Conservation (phyloP, 2,888 invertebrate species). For the Hofmannophila pseudospretella region DNA sequence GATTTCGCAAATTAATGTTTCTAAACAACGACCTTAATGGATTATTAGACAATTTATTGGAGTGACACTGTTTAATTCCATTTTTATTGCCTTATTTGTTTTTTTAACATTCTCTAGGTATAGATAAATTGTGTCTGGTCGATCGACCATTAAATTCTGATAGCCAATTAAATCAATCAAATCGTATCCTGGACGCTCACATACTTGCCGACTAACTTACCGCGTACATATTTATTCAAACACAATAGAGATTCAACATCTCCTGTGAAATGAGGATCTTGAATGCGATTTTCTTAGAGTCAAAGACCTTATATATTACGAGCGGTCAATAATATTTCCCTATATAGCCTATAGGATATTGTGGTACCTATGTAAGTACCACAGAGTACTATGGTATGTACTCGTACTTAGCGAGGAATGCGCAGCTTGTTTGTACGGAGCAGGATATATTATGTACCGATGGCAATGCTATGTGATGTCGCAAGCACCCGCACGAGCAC, state of each 20-base stretch:
- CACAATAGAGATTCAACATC: too few relatives aligned
- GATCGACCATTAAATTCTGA: background rate
- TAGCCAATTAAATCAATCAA: background rate
- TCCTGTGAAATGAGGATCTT: too few relatives aligned
- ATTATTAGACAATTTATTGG: conserved; percentile 21
- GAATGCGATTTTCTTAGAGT: too few relatives aligned
- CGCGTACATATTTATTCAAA: too few relatives aligned
- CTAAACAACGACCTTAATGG: conserved; percentile 29
- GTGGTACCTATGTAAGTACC: too few relatives aligned
- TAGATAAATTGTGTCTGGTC: background rate
- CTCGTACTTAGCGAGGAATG: background rate
- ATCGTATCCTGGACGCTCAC: background rate
- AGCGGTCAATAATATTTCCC: too few relatives aligned
- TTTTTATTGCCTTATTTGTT: conserved; percentile 2
- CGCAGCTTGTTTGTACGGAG: conserved; percentile 2
- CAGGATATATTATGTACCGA: conserved; percentile 12
- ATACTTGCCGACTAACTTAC: background rate
- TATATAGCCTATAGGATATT: too few relatives aligned
- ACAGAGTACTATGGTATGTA: too few relatives aligned
- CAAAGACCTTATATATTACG: too few relatives aligned
- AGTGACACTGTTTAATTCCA: conserved; percentile 13
- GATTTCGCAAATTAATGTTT: conserved; percentile 35
- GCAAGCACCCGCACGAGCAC: conserved; percentile 13
- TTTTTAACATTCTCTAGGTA: background rate
- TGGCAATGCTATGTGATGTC: conserved; percentile 14